Percentiles rank a stretch among this genome's conserved stretches.
phyloP scores from a whole-genome alignment of 2,888 invertebrate species.

The Tortrix viridana region DNA sequence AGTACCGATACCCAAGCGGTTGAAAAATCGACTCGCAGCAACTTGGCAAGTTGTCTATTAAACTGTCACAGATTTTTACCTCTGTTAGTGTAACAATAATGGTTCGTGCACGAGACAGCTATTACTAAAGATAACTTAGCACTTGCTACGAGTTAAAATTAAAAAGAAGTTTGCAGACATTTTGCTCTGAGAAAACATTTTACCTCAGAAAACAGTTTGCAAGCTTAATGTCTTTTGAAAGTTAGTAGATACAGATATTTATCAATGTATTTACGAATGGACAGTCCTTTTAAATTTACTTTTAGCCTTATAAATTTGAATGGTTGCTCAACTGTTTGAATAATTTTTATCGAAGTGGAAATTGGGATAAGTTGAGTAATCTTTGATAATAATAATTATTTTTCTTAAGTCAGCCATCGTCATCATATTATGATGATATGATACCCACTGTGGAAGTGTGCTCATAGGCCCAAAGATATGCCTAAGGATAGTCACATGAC shows the following conservation, averaged over 20 bases:
- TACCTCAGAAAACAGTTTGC: constrained; percentile 23
- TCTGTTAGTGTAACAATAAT: constrained; percentile 4
- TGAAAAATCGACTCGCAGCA: background rate
- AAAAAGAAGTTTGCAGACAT: constrained; percentile 16
- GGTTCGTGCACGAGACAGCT: constrained; percentile 15
- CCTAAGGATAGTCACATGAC: too few species aligned
- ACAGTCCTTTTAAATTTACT: too few species aligned
- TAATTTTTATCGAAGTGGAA: too few species aligned
- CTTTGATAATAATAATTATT: too few species aligned
- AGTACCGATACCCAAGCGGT: too few species aligned
- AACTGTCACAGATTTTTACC: background rate
- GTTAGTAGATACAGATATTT: constrained; percentile 14
- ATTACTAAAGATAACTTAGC: constrained; percentile 11
- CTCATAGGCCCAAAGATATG: too few species aligned
- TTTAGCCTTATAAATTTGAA: too few species aligned
- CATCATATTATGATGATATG: too few species aligned
- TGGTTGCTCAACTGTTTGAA: too few species aligned
- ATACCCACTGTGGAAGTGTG: too few species aligned
- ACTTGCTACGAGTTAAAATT: constrained; percentile 20
- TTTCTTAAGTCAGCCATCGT: too few species aligned
- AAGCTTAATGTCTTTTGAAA: constrained; percentile 17
- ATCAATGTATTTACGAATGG: constrained; percentile 1
- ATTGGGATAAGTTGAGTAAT: too few species aligned
- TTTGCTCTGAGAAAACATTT: constrained; percentile 19
- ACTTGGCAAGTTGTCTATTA: background rate